Percentiles rank a stretch among this genome's conserved stretches.
Conservation (phyloP, 1,140 invertebrate genomes). For the Camponotus pennsylvanicus region DNA sequence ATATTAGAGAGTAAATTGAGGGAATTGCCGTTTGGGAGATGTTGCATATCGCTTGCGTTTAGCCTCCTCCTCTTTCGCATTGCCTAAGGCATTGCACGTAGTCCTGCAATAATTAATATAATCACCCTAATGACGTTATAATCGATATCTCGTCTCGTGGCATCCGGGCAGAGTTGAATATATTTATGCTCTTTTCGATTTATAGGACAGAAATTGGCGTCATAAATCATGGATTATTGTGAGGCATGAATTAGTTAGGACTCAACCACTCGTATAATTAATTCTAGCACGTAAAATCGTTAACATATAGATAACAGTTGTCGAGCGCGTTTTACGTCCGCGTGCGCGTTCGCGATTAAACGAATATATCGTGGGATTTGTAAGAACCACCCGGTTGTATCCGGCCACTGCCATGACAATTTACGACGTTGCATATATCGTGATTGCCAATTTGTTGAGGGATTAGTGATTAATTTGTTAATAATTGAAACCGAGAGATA, state of each 20-base stretch:
- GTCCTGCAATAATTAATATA: slow-evolving; percentile 53
- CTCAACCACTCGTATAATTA: slow-evolving; percentile 45
- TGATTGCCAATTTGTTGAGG: slow-evolving; percentile 36
- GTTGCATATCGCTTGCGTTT: slow-evolving; percentile 37
- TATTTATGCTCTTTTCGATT: slow-evolving; percentile 26
- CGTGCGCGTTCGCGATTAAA: slow-evolving; percentile 36
- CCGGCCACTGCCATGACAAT: slow-evolving; percentile 22
- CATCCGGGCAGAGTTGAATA: neutral
- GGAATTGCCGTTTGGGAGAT: slow-evolving; percentile 42
- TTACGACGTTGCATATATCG: slow-evolving; percentile 31
- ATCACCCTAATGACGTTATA: slow-evolving; percentile 66
- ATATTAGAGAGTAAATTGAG: slow-evolving; percentile 55
- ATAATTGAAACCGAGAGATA: slow-evolving; percentile 26
- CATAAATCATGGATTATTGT: slow-evolving; percentile 31
- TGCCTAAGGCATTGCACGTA: slow-evolving; percentile 33
- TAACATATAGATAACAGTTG: slow-evolving; percentile 53
- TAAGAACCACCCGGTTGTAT: slow-evolving; percentile 44
- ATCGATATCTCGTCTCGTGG: slow-evolving; percentile 13
- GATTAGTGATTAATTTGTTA: slow-evolving; percentile 16
- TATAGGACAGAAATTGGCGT: slow-evolving; percentile 8
- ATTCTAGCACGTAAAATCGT: slow-evolving; percentile 47
- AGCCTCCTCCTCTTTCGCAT: slow-evolving; percentile 19
- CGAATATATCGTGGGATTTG: slow-evolving; percentile 56
- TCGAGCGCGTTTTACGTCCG: slow-evolving; percentile 36
- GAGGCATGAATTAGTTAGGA: slow-evolving; percentile 51